Percentiles rank a stretch among this genome's conserved stretches.
Evolutionary conservation across 1,140 invertebrate genomes (phyloP).

Genomic region (Tetramorium alpestre): DNA sequence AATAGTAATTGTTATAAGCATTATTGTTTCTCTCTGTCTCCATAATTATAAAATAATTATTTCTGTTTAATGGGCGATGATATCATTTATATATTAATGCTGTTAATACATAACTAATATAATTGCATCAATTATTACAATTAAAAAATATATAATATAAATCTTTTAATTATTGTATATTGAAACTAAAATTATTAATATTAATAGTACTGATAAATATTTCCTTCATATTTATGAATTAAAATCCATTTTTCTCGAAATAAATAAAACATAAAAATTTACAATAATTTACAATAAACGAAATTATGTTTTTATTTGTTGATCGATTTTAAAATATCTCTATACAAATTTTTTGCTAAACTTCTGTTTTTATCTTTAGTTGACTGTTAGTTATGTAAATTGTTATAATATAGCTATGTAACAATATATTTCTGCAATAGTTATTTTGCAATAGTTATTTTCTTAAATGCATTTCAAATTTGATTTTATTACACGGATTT

Average conservation of each 20-base stretch:
- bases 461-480: neutral
- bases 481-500: neutral
- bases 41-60: constrained; percentile 33
- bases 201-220: neutral
- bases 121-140: neutral
- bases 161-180: neutral
- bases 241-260: neutral
- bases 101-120: neutral
- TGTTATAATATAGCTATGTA: neutral
- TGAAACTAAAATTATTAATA: neutral
- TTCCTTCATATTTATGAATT: neutral
- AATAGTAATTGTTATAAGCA: constrained; percentile 8
- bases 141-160: neutral
- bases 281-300: neutral
- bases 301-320: neutral
- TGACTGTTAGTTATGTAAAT: neutral
- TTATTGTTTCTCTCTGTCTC: neutral
- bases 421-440: neutral
- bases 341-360: too few species aligned
- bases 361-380: too few species aligned
- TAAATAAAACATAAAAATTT: neutral
- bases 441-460: constrained; percentile 19
- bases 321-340: neutral
- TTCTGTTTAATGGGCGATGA: constrained; percentile 19
- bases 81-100: constrained; percentile 8